These are phyloP conservation scores for Cyphomyrus plagiostoma DNA, from an alignment of 2,113 vertebrate species.

Conservation along the genomic window DNA sequence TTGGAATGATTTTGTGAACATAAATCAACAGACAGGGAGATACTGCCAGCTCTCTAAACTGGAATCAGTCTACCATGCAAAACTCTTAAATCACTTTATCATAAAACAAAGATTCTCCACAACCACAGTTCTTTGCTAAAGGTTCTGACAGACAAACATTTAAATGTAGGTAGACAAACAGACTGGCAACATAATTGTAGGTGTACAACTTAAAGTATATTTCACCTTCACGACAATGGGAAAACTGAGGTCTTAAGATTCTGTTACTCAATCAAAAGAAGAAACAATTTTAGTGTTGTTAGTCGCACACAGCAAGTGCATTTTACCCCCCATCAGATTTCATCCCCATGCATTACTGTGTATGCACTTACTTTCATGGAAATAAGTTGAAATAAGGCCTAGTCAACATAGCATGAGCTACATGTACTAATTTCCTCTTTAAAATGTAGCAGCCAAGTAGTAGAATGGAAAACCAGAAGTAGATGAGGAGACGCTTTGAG, in stretches of 20 bases:
- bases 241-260: not conserved
- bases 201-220: not conserved
- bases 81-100: not conserved
- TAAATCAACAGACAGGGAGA: not conserved
- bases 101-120: not conserved
- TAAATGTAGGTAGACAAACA: not conserved
- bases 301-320: constrained; percentile 5
- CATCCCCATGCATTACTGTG: constrained; percentile 29
- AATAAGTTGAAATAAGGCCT: constrained; percentile 58
- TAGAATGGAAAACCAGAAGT: constrained; percentile 56
- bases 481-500: constrained; percentile 65
- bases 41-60: not conserved
- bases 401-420: constrained; percentile 55
- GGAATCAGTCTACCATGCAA: not conserved
- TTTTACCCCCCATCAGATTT: not conserved
- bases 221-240: not conserved
- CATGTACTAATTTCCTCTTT: constrained; percentile 52
- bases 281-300: constrained; percentile 16
- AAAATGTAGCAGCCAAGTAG: constrained; percentile 54
- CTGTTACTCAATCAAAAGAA: not conserved
- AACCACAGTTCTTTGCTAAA: not conserved
- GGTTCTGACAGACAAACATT: not conserved
- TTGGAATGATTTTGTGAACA: not conserved
- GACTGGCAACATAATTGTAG: not conserved
- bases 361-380: constrained; percentile 23